These are phyloP conservation scores for Anolis sagrei DNA, from an alignment of 2,113 vertebrate species.

Conservation along the genomic window DNA sequence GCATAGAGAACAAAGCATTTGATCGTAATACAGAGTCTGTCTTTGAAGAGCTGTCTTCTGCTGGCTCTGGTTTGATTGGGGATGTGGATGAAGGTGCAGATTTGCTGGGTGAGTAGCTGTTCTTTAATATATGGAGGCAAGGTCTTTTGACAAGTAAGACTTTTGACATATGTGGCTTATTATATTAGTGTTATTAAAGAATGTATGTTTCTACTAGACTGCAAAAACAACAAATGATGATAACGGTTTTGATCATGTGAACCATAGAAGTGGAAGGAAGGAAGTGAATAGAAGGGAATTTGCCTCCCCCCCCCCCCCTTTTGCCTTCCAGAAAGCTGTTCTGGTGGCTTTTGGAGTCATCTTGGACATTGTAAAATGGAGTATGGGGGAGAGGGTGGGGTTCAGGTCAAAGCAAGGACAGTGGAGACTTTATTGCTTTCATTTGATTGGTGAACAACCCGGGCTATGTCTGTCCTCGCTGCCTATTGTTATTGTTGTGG, in stretches of 20 bases:
- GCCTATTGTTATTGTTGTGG: too few relatives aligned
- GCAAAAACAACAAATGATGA: neutral
- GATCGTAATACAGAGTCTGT: slow-evolving; percentile 97
- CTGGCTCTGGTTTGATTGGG: slow-evolving; percentile 93
- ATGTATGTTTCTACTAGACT: neutral
- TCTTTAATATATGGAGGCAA: slow-evolving; percentile 6
- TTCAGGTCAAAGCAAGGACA: neutral
- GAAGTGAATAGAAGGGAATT: neutral
- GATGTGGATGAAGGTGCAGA: slow-evolving; percentile 98
- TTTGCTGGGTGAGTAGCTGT: slow-evolving; percentile 87
- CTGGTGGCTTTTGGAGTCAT: neutral
- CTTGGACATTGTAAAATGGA: neutral
- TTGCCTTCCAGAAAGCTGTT: neutral
- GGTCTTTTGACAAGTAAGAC: too few relatives aligned
- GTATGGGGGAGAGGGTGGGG: neutral
- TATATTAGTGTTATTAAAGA: neutral
- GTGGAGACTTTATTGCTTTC: neutral
- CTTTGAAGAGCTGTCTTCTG: slow-evolving; percentile 97
- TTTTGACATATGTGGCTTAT: too few relatives aligned
- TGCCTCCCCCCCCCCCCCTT: neutral
- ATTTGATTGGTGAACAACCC: too few relatives aligned
- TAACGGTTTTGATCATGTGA: neutral
- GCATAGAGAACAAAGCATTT: slow-evolving; percentile 92
- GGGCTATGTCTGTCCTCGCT: too few relatives aligned
- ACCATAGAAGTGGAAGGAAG: neutral